Base-by-base conservation (phyloP, 1,140 invertebrate genomes). In the Penaeus japonicus region DNA sequence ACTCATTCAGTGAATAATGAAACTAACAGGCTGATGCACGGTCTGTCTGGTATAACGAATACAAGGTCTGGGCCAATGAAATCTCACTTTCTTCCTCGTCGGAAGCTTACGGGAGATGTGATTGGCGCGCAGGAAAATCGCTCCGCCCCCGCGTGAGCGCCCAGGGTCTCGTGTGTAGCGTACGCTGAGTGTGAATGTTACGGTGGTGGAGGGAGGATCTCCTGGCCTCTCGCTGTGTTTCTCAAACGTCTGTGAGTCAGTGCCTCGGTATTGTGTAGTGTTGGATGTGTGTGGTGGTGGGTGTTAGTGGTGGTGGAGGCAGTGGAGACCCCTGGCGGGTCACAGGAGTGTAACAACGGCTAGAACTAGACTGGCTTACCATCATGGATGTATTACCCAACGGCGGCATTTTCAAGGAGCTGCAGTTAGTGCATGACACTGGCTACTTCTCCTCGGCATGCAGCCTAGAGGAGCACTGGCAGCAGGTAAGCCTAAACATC, bases 371-470 rank as follows among this genome's bases (percentile, higher is more conserved):
- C 87, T 83, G 81, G 79, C 87, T 88, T 55, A 88, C 81, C 92
- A 93, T 91, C 92, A 97, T 98, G 98, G 98, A 99, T 96, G 96
- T 98, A 93, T 94, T 99, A 93, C 97, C 97, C 87, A 98, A 97
- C 94, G 97, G 97, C 91, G 97, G 97, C 93, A 98, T 99, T 93
- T 98, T 99, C 94, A 95, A 96, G 92, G 98, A 99, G 94, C 94
- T 99, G 92, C 97, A 99, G 95, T 96, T 97, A 93, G 97, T 99
- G 92, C 97, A 98, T 93, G 98, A 98, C 93, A 99, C 97, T 87
- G 98, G 98, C 92, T 99, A 98, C 93, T 98, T 98, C 93, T 97
- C 97, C 90, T 96, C 96, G 90, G 96, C 97, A 93, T 95, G 96
- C 82, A 98, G 97, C 80, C 95, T 99, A 83, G 98, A 99, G 94